Percentiles rank a stretch among this genome's conserved stretches.
These are phyloP conservation scores for Synergus japonicus DNA, from an alignment of 2,888 invertebrate genomes.

Conservation along the genomic window DNA sequence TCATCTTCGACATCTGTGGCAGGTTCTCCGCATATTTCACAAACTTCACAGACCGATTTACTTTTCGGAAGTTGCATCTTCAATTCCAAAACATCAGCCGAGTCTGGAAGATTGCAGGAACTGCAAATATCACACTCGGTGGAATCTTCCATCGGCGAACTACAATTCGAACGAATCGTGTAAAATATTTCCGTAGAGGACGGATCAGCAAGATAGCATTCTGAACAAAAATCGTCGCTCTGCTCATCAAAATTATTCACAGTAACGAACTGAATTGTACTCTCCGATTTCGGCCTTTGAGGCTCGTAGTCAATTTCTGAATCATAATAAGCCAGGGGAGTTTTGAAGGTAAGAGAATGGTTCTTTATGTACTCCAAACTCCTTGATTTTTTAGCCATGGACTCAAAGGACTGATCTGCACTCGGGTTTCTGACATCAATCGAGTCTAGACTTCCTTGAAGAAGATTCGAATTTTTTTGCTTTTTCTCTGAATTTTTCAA, in stretches of 20 bases:
- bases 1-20: conserved; percentile 49
- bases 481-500: conserved; percentile 41
- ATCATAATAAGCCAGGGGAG: conserved; percentile 54
- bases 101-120: conserved; percentile 68
- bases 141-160: conserved; percentile 73
- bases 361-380: conserved; percentile 74
- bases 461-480: conserved; percentile 52
- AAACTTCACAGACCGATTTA: conserved; percentile 66
- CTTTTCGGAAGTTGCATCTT: conserved; percentile 7
- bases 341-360: conserved; percentile 49
- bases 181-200: conserved; percentile 67
- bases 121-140: conserved; percentile 75
- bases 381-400: conserved; percentile 73
- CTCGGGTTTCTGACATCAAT: conserved; percentile 60
- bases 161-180: conserved; percentile 68
- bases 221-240: conserved; percentile 72
- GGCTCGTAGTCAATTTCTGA: conserved; percentile 61
- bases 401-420: conserved; percentile 51
- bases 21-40: conserved; percentile 73
- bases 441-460: conserved; percentile 68
- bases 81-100: conserved; percentile 59
- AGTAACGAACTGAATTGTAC: conserved; percentile 63
- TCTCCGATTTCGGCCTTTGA: conserved; percentile 62
- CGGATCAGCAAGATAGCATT: conserved; percentile 69
- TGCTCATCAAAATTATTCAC: conserved; percentile 63